These are phyloP conservation scores for Virgularia gustaviana DNA, from an alignment of 92 coral and sea anemone genomes.

Conservation along the genomic window DNA sequence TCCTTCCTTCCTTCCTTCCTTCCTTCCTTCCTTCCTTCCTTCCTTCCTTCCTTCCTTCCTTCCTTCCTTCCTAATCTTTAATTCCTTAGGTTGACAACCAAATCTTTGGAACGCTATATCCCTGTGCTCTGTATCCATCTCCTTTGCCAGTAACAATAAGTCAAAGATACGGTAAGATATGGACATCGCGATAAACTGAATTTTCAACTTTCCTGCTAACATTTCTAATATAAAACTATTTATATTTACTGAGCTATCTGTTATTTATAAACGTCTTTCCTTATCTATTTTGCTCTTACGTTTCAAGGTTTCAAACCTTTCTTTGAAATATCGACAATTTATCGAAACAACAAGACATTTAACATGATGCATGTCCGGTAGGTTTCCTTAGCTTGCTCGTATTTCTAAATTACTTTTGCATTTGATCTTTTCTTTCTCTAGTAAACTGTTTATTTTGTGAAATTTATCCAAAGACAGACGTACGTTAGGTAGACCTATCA, in stretches of 20 bases:
- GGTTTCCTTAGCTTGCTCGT: constrained; percentile 11
- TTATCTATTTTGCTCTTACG: no score
- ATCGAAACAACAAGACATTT: constrained; percentile 68
- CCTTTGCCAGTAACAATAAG: constrained; percentile 70
- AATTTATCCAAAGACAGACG: neutral
- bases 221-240: no score
- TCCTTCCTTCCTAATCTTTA: neutral
- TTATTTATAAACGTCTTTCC: no score
- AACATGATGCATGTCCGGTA: constrained; percentile 77
- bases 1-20: neutral
- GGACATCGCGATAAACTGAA: neutral
- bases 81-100: constrained; percentile 82
- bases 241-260: no score
- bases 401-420: neutral
- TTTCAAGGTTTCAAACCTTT: constrained; percentile 81
- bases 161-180: constrained; percentile 62
- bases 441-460: neutral
- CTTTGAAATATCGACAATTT: constrained; percentile 81
- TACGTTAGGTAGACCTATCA: no score
- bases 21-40: neutral
- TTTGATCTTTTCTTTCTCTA: neutral
- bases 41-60: neutral
- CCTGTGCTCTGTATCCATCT: constrained; percentile 86
- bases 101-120: constrained; percentile 82
- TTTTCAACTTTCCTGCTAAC: no score